Base-by-base conservation (phyloP, 2,113 vertebrate species). In the Promerops cafer region DNA sequence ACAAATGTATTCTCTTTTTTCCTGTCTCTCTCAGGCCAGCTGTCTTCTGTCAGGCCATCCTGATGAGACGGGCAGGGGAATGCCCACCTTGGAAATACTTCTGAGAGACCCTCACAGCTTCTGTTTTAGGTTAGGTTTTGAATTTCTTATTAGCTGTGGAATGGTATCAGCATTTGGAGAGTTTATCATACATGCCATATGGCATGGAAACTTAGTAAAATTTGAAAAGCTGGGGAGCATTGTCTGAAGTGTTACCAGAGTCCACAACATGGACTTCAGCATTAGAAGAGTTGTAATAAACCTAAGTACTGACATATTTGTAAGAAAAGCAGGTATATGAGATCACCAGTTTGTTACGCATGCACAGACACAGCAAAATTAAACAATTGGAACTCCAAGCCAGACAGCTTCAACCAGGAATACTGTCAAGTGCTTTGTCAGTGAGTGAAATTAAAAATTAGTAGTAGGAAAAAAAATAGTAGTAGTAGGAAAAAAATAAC, bases 71-170 rank as follows among this genome's bases (percentile, higher is more conserved):
- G 64, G 47, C 57, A 72, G 31, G 40, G 70, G 71, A 94, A 93
- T 68, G 45, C 60, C 95, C 82, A 88, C 75, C 90, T 90, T 90
- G 92, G 92, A 96, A 90, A 53, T 65, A 83, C 88, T 93, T 96
- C 90, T 94, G 33, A 94, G 82, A 74, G 59, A 83, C 27, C 40
- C 61, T 72, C 79, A 83, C 78, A 94, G 82, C 75, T 96, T 91
- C 82, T 94, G 75, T 9, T 93, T 93, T 79, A 87, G 92, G 90
- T 95, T 93, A 93, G 66, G 22, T 35, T 94, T 90, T 88, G 37
- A 93, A 76, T 83, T 90, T 91, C 78, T 85, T 78, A 88, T 90
- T 93, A 94, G 82, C 66, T 80, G n/a, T 77, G 88, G 70, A 85
- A 69, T 24, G 20, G 8, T 45, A 72, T 69, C 85, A 93, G 50